Evolutionary conservation across 1,140 invertebrate genomes (phyloP).

Genomic region (Brachionus plicatilis): DNA sequence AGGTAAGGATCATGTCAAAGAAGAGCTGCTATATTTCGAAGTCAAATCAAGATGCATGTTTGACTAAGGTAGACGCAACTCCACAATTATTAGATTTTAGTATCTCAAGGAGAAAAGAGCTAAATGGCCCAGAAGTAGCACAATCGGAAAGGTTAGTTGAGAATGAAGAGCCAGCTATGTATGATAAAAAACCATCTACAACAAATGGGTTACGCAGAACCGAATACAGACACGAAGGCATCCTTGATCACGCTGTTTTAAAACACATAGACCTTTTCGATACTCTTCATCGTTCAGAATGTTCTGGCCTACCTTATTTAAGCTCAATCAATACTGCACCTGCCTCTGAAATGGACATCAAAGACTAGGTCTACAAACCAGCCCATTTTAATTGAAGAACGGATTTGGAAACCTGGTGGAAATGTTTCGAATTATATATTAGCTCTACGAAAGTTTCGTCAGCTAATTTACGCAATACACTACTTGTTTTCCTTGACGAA

Average conservation of each 20-base stretch:
- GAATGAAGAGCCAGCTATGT: no score
- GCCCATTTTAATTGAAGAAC: neutral
- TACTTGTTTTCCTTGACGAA: neutral
- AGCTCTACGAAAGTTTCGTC: neutral
- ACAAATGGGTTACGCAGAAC: no score
- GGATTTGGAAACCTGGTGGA: neutral
- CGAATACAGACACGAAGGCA: no score
- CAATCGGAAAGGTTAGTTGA: no score
- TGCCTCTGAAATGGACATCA: neutral
- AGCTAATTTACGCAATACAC: neutral
- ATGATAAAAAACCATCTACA: no score
- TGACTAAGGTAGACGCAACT: neutral
- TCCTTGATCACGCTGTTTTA: no score
- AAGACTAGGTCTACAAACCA: neutral
- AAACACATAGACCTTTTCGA: no score
- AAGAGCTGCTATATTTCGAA: neutral
- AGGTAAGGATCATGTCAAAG: neutral
- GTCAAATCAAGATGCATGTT: neutral
- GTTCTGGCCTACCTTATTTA: no score
- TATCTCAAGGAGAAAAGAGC: neutral
- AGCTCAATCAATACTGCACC: neutral
- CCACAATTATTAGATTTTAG: neutral
- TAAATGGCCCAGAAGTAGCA: no score
- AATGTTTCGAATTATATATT: neutral
- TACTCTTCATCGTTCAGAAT: no score